Evolutionary conservation across 2,113 vertebrate species (phyloP).

Genomic region (Sinocyclocheilus anophthalmus): DNA sequence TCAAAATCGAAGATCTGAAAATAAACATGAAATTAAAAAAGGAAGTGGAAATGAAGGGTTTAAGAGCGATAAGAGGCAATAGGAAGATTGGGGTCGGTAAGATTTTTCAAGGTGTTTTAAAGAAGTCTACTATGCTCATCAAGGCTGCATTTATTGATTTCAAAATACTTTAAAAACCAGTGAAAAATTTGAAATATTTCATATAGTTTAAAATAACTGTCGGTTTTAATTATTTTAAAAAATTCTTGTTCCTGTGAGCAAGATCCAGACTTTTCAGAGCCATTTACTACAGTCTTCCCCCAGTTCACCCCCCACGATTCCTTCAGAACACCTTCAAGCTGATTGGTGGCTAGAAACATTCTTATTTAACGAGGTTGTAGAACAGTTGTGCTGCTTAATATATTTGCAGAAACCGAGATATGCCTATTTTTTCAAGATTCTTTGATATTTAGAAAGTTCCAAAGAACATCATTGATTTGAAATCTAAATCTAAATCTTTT

Average conservation of each 20-base stretch:
- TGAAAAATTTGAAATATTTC: background rate
- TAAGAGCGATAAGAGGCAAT: background rate
- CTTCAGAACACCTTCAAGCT: background rate
- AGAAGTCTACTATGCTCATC: background rate
- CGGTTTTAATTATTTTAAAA: background rate
- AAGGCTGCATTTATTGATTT: background rate
- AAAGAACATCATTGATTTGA: background rate
- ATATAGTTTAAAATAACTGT: background rate
- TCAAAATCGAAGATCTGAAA: background rate
- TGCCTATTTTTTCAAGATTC: background rate
- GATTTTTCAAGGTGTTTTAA: background rate
- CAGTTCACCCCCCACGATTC: background rate
- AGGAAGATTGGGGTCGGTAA: background rate
- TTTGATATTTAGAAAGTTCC: background rate
- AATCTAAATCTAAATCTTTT: background rate
- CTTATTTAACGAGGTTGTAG: background rate
- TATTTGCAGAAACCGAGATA: background rate
- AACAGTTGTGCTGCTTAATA: background rate
- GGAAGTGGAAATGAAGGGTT: background rate
- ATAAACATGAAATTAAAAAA: background rate
- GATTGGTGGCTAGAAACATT: background rate
- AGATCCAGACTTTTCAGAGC: background rate
- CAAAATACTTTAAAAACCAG: background rate
- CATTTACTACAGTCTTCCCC: background rate
- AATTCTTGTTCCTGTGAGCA: background rate